A percentile compares a stretch with the other conserved stretches of the same genome.
Conservation (phyloP, 2,797 vertebrate genomes). For the Oreonectes daqikongensis region DNA sequence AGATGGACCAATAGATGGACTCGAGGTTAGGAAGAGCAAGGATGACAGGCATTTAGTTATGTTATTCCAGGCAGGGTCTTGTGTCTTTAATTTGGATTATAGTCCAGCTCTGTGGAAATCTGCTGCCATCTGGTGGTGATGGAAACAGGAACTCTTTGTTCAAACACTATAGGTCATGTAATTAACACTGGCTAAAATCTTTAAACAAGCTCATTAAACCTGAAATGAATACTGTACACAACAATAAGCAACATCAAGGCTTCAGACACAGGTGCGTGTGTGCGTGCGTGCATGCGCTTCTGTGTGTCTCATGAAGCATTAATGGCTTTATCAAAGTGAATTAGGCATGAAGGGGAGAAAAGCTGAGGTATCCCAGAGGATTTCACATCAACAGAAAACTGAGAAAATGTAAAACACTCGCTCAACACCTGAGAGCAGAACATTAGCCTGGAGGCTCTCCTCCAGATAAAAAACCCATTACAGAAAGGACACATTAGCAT, state of each 20-base stretch:
- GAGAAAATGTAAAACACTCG: constrained; percentile 35
- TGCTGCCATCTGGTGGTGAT: constrained; percentile 32
- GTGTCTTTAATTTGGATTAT: not conserved
- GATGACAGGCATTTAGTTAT: not conserved
- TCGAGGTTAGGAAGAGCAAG: no score
- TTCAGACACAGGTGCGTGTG: not conserved
- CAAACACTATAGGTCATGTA: not conserved
- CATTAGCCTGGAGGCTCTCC: constrained; percentile 33
- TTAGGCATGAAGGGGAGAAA: constrained; percentile 39
- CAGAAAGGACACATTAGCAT: constrained; percentile 48
- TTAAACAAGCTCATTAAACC: not conserved
- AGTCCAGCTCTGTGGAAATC: not conserved
- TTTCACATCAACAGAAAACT: constrained; percentile 22
- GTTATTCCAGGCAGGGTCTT: not conserved
- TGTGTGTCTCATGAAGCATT: not conserved
- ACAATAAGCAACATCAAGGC: not conserved
- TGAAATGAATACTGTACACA: not conserved
- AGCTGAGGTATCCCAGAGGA: constrained; percentile 46
- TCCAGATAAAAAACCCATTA: constrained; percentile 38
- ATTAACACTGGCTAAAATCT: not conserved
- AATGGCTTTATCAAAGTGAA: constrained; percentile 46
- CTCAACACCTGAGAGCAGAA: constrained; percentile 48
- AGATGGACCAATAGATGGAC: not conserved
- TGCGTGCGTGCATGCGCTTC: not conserved
- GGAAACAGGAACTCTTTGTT: not conserved